Percentiles rank a stretch among this genome's conserved stretches.
Conservation (phyloP, 53 echinoderm and acorn worm genomes). For the Paracentrotus lividus region DNA sequence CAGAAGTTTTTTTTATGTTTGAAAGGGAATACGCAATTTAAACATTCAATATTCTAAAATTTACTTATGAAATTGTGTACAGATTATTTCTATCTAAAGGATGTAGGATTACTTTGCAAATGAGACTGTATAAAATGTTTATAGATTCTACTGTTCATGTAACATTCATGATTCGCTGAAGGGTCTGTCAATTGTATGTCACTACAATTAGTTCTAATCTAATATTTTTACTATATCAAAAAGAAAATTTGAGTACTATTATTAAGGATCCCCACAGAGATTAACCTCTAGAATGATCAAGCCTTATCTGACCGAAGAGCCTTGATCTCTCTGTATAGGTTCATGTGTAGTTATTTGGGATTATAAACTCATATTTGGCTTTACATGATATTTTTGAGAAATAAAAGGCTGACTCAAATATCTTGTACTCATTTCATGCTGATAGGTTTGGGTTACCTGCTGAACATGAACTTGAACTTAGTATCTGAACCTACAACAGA, state of each 20-base stretch:
- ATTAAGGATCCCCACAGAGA: too few relatives aligned
- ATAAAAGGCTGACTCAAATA: conserved; percentile 41
- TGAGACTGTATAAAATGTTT: too few relatives aligned
- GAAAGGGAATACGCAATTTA: too few relatives aligned
- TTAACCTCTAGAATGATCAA: neutral
- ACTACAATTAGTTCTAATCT: neutral
- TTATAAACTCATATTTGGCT: too few relatives aligned
- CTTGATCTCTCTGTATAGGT: neutral
- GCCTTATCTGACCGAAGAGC: neutral
- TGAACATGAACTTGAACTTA: too few relatives aligned
- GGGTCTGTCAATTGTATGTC: neutral
- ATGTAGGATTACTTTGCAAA: too few relatives aligned
- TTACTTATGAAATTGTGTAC: too few relatives aligned
- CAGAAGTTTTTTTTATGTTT: too few relatives aligned
- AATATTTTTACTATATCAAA: neutral
- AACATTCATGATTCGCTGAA: neutral
- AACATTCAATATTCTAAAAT: too few relatives aligned
- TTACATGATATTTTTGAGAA: too few relatives aligned
- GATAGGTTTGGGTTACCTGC: neutral
- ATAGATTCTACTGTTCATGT: too few relatives aligned
- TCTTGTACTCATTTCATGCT: neutral
- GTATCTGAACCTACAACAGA: neutral
- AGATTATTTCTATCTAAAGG: too few relatives aligned
- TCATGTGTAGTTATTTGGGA: neutral
- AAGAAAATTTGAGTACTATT: neutral